A percentile compares a stretch with the other conserved stretches of the same genome.
Conservation (phyloP, 2,797 vertebrate species). For the Xenops minutus region DNA sequence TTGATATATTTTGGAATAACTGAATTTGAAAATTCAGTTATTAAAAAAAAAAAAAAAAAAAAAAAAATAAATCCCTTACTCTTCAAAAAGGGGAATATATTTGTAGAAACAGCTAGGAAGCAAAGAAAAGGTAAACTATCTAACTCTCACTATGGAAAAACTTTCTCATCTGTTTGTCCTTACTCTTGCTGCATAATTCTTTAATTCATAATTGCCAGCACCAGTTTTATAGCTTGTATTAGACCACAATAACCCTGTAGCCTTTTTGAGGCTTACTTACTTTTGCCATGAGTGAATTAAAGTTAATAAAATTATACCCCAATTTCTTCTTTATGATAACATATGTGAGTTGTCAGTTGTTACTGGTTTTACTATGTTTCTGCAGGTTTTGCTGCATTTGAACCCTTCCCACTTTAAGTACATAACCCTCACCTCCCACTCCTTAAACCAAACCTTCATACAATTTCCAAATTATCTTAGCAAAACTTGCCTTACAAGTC, state of each 20-base stretch:
- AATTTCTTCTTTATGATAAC: background rate
- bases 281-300: background rate
- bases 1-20: background rate
- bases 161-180: background rate
- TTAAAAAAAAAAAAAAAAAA: background rate
- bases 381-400: background rate
- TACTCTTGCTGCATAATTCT: background rate
- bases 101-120: background rate
- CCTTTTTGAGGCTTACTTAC: background rate
- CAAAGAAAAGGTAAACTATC: background rate
- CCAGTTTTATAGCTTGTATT: background rate
- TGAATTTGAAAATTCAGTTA: background rate
- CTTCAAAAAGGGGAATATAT: background rate
- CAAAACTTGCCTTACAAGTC: background rate
- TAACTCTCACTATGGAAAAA: background rate
- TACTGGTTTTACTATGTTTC: background rate
- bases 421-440: background rate
- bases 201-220: background rate
- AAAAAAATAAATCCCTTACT: rapidly evolving
- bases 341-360: background rate
- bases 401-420: background rate
- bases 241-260: background rate
- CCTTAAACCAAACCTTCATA: background rate
- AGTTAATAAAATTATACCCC: background rate
- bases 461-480: background rate